Evolutionary conservation across 2,113 vertebrate species (phyloP).

Genomic region (Channa argus): DNA sequence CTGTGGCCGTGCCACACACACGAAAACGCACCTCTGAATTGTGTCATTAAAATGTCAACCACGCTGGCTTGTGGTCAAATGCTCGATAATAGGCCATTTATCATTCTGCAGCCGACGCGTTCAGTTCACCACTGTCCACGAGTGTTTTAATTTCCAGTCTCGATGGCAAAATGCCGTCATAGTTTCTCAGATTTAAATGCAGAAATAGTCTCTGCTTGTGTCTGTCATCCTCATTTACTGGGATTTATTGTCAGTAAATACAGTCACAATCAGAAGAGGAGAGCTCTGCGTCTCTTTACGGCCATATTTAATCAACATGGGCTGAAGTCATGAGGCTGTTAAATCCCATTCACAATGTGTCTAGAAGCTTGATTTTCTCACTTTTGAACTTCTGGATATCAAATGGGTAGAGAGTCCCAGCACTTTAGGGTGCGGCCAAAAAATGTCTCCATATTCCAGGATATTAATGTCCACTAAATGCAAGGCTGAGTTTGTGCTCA

Average conservation of each 20-base stretch:
- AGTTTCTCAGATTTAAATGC: constrained; percentile 19
- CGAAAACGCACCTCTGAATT: constrained; percentile 33
- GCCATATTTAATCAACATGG: constrained; percentile 28
- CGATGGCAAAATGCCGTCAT: constrained; percentile 2
- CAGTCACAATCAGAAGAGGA: constrained; percentile 11
- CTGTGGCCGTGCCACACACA: constrained; percentile 14
- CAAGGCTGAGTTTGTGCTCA: background rate
- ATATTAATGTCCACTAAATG: background rate
- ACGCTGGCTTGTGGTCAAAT: constrained; percentile 31
- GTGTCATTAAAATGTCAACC: constrained; percentile 52
- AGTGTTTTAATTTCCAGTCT: constrained; percentile 33
- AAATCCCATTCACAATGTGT: constrained; percentile 29
- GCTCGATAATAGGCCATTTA: constrained; percentile 26
- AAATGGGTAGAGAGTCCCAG: background rate
- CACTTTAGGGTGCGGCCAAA: no score
- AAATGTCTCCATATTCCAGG: constrained; percentile 5
- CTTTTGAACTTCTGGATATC: constrained; percentile 15
- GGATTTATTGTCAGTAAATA: constrained; percentile 37
- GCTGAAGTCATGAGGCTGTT: constrained; percentile 26
- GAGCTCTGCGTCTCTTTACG: constrained; percentile 11
- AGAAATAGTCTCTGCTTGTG: constrained; percentile 5
- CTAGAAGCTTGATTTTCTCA: constrained; percentile 9
- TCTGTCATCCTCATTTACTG: constrained; percentile 16
- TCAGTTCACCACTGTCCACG: constrained; percentile 1
- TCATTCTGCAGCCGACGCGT: constrained; percentile 18